phyloP scores from a whole-genome alignment of 2,113 vertebrate species.

The Plecotus auritus region DNA sequence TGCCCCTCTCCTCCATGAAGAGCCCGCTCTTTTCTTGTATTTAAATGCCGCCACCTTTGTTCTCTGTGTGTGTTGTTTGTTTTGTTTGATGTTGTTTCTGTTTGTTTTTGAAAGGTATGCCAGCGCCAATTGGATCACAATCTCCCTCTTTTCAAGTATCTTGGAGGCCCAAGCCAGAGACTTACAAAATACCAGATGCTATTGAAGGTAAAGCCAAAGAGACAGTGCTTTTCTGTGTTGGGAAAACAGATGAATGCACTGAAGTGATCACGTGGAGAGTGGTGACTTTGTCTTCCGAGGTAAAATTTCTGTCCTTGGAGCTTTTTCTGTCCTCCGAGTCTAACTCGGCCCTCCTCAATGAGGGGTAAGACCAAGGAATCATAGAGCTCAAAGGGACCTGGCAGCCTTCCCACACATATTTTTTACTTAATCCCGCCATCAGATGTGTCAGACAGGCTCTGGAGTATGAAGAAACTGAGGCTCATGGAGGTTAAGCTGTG shows the following conservation, averaged over 20 bases:
- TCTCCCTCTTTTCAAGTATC: slow-evolving; percentile 58
- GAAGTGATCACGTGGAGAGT: background rate
- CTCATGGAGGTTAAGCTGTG: background rate
- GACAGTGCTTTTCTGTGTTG: background rate
- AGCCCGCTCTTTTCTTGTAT: background rate
- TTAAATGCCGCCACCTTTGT: background rate
- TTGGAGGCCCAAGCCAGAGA: slow-evolving; percentile 60
- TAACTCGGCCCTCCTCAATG: background rate
- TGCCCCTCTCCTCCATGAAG: too few species aligned
- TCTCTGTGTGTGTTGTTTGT: background rate
- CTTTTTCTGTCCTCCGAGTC: background rate
- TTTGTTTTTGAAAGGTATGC: slow-evolving; percentile 57
- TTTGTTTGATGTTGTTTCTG: background rate
- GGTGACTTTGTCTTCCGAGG: background rate
- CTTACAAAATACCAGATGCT: slow-evolving; percentile 59
- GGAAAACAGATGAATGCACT: background rate
- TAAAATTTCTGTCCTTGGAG: too few species aligned
- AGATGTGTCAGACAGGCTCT: background rate
- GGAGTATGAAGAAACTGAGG: background rate
- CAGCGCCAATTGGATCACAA: slow-evolving; percentile 62
- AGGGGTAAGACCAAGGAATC: background rate
- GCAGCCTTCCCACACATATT: background rate
- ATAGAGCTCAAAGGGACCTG: background rate
- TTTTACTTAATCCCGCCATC: background rate
- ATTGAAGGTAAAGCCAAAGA: slow-evolving; percentile 51